Conservation (phyloP, 2,888 invertebrate species). For the Megamerina dolium region DNA sequence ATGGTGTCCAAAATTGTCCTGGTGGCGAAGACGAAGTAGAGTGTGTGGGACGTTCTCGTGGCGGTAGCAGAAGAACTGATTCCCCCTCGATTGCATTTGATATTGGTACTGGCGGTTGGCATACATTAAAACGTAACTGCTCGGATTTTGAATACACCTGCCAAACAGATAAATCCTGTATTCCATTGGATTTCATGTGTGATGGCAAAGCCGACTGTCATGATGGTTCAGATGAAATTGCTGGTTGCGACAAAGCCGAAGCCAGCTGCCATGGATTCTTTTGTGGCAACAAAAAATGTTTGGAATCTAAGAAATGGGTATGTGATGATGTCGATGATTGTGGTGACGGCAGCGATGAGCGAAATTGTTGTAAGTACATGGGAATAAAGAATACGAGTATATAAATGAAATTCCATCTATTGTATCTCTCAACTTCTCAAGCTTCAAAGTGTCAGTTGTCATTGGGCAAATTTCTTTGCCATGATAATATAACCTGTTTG, state of each 20-base stretch:
- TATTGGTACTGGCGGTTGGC: slow-evolving; percentile 22
- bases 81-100: slow-evolving; percentile 7
- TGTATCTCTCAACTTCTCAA: too few species aligned
- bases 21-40: slow-evolving; percentile 60
- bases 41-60: slow-evolving; percentile 26
- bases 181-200: slow-evolving; percentile 62
- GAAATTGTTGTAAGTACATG: slow-evolving; percentile 51
- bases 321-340: slow-evolving; percentile 58
- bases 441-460: slow-evolving; percentile 54
- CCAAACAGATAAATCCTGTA: slow-evolving; percentile 53
- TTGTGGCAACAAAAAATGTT: slow-evolving; percentile 56
- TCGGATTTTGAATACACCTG: slow-evolving; percentile 41
- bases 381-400: too few species aligned
- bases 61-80: background rate
- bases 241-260: slow-evolving; percentile 45
- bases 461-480: slow-evolving; percentile 53
- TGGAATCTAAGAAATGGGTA: slow-evolving; percentile 50
- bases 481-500: slow-evolving; percentile 54
- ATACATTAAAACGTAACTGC: slow-evolving; percentile 30
- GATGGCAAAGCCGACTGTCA: slow-evolving; percentile 66
- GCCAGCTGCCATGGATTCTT: slow-evolving; percentile 57
- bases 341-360: slow-evolving; percentile 54
- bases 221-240: slow-evolving; percentile 65
- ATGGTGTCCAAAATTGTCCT: slow-evolving; percentile 60
- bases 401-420: too few species aligned